Evolutionary conservation across 2,113 vertebrate genomes (phyloP).

Genomic region (Phocoena sinus): DNA sequence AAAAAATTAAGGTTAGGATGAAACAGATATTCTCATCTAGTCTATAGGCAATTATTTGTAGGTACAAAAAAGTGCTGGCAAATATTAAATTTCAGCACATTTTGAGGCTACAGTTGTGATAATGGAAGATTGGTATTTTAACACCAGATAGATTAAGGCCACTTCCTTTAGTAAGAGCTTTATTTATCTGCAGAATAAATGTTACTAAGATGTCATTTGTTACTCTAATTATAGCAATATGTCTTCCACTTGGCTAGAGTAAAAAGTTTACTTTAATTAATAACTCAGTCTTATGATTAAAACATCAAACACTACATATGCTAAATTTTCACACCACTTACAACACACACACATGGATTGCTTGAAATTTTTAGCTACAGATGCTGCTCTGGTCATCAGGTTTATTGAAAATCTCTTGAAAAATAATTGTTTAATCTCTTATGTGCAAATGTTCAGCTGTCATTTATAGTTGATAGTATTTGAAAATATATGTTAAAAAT

Average conservation of each 20-base stretch:
- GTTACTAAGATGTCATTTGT: background rate
- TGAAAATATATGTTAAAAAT: background rate
- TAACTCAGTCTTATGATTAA: constrained; percentile 23
- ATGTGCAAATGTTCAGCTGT: background rate
- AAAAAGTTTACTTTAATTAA: constrained; percentile 63
- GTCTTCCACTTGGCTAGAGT: background rate
- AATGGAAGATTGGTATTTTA: background rate
- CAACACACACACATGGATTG: background rate
- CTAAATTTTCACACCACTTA: constrained; percentile 28
- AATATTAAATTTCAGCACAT: background rate
- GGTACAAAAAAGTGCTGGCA: background rate
- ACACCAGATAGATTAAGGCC: background rate
- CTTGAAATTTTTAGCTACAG: background rate
- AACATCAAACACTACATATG: constrained; percentile 45
- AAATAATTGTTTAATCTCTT: background rate
- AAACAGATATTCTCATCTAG: background rate
- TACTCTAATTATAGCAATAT: background rate
- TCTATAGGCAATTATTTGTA: background rate
- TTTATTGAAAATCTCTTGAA: background rate
- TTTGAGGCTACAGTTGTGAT: background rate
- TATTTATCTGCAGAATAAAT: background rate
- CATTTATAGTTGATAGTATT: background rate
- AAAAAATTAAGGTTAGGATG: background rate
- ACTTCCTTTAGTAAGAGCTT: background rate
- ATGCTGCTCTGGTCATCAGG: background rate